Percentiles rank a stretch among this genome's conserved stretches.
Conservation (phyloP, 2,797 vertebrate species). For the Sebastes matsubarae region DNA sequence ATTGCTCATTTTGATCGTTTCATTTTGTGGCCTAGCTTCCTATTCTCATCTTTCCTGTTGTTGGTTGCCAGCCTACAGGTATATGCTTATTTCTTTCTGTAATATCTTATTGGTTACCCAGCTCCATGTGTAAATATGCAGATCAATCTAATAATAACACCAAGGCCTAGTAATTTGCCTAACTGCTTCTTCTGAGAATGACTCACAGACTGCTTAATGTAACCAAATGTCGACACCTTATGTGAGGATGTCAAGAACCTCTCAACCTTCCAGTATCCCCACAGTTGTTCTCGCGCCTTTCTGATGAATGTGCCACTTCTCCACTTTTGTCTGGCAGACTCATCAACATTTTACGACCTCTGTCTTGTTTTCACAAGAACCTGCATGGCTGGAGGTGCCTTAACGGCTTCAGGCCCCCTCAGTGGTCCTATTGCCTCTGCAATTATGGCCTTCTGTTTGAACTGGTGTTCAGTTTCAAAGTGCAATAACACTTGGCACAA, state of each 20-base stretch:
- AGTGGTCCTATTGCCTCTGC: slow-evolving; percentile 41
- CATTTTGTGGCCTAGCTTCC: neutral
- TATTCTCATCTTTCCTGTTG: neutral
- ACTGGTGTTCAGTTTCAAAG: slow-evolving; percentile 80
- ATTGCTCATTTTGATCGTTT: slow-evolving; percentile 3
- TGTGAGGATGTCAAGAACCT: slow-evolving; percentile 12
- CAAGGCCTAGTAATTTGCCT: neutral
- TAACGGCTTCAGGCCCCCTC: slow-evolving; percentile 35
- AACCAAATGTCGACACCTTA: slow-evolving; percentile 30
- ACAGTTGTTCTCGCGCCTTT: slow-evolving; percentile 63
- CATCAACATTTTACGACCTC: slow-evolving; percentile 61
- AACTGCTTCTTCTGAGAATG: slow-evolving; percentile 12
- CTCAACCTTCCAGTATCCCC: slow-evolving; percentile 27
- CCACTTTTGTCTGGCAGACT: slow-evolving; percentile 53
- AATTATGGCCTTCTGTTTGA: slow-evolving; percentile 73
- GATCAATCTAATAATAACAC: slow-evolving; percentile 7
- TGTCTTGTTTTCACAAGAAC: slow-evolving; percentile 72
- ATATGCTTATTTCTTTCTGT: neutral
- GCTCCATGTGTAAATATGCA: neutral
- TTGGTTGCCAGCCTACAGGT: neutral
- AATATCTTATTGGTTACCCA: neutral
- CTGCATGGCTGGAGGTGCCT: slow-evolving; percentile 46
- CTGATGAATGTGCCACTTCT: slow-evolving; percentile 74
- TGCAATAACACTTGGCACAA: slow-evolving; percentile 70
- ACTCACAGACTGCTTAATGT: slow-evolving; percentile 1